Base-by-base conservation (phyloP, 2,888 invertebrate genomes). In the Atherix ibis region DNA sequence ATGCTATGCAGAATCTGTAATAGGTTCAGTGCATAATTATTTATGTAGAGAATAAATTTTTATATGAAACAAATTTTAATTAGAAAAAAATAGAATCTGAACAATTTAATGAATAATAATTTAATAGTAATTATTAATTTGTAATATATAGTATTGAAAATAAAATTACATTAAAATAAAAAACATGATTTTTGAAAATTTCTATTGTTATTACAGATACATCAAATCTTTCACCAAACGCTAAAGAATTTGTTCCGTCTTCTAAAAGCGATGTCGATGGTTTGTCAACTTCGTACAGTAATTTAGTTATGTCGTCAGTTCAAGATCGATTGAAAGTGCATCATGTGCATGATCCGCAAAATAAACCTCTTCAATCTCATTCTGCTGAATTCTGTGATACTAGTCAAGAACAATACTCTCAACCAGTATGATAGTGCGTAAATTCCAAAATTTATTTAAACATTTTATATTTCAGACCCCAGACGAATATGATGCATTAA, bases 401-500 rank as follows among this genome's bases (percentile, higher is more conserved):
- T 34, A 29, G 29, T 31, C 39, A 39, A 27, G 32, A 17, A 19
- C 34, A 36, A 18, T 8, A 10, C n/a, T 30, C 18, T 32, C 35
- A 39, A 31, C 28, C 28, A 24, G 36, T 36, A 32, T 30, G n/a
- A 14, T n/a, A n/a, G n/a, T n/a, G n/a, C n/a, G 4, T 17, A 19
- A 13, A 12, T 27, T 16, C 10, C 5, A 19, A 15, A 5, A 22
- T 17, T 17, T 4, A 9, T 13, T n/a, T 38, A 39, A 31, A 41
- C 39, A 12, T 10, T 30, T 24, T 12, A 36, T 18, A 14, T 18
- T 27, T 13, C 38, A 48, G 44, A 48, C 50, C 17, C 56, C 57
- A 28, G 53, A 56, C 44, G 55, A 54, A 39, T 53, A 50, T 3
- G 50, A 61, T 36, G 67, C 67, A 30, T 47, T 69, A 38, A 56